Percentiles rank a stretch among this genome's conserved stretches.
These are phyloP conservation scores for Helicoverpa armigera DNA, from an alignment of 1,140 invertebrate genomes.

Conservation along the genomic window DNA sequence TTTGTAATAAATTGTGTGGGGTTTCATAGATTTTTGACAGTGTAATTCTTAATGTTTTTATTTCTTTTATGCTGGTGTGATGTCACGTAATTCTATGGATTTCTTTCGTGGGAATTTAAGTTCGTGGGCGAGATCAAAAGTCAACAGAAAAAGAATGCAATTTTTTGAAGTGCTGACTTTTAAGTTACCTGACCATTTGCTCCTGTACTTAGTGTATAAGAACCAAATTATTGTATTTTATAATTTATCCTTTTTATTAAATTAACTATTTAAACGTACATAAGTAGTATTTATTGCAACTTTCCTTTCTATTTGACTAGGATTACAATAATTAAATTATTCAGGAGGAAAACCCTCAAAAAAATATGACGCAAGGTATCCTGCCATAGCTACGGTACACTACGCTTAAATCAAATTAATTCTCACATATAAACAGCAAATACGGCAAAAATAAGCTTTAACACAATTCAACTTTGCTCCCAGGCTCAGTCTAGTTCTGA, in stretches of 20 bases:
- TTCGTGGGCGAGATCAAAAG: background rate
- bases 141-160: background rate
- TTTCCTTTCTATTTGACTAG: too few relatives aligned
- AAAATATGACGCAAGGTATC: background rate
- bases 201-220: too few relatives aligned
- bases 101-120: slow-evolving; percentile 28
- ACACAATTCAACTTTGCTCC: slow-evolving; percentile 5
- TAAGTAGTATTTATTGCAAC: too few relatives aligned
- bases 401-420: background rate
- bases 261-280: too few relatives aligned
- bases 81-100: slow-evolving; percentile 27
- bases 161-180: background rate
- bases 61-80: slow-evolving; percentile 20
- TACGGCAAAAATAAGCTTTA: slow-evolving; percentile 3
- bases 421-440: background rate
- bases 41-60: slow-evolving; percentile 46
- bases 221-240: background rate
- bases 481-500: slow-evolving; percentile 7
- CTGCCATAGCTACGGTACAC: background rate
- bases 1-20: slow-evolving; percentile 43
- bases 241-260: too few relatives aligned
- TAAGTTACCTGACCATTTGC: too few relatives aligned
- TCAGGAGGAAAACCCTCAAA: background rate
- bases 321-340: too few relatives aligned
- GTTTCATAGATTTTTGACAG: slow-evolving; percentile 47